Conservation (phyloP, 2,797 vertebrate species). For the Phaenicophaeus curvirostris region DNA sequence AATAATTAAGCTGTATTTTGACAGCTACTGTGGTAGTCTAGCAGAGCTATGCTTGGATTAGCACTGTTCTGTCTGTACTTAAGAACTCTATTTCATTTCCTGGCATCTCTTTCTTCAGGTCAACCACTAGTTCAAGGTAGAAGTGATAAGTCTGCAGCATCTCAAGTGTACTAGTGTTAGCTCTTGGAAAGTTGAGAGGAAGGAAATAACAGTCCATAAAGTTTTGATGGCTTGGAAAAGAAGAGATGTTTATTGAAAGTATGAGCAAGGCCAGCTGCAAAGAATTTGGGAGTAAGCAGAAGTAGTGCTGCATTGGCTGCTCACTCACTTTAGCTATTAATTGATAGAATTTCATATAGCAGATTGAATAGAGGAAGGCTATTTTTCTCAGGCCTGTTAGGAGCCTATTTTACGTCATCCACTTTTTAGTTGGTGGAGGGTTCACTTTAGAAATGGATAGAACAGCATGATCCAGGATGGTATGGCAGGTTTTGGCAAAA, state of each 20-base stretch:
- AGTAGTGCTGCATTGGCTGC: neutral
- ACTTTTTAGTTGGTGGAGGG: neutral
- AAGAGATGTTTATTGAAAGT: slow-evolving; percentile 60
- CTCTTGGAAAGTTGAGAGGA: slow-evolving; percentile 77
- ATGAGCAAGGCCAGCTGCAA: slow-evolving; percentile 59
- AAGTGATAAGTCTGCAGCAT: slow-evolving; percentile 78
- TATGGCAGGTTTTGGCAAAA: slow-evolving; percentile 66
- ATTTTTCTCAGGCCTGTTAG: neutral
- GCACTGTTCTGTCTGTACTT: slow-evolving; percentile 40
- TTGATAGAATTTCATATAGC: neutral
- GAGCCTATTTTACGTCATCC: neutral
- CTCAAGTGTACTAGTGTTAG: slow-evolving; percentile 71
- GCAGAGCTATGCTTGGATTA: slow-evolving; percentile 44
- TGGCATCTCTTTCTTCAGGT: slow-evolving; percentile 70
- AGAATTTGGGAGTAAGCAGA: slow-evolving; percentile 34
- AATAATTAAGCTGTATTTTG: slow-evolving; percentile 36
- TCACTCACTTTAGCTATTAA: neutral
- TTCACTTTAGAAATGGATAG: slow-evolving; percentile 58
- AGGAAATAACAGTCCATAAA: slow-evolving; percentile 77
- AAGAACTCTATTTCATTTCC: slow-evolving; percentile 73
- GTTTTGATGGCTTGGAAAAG: slow-evolving; percentile 72
- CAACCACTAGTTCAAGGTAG: slow-evolving; percentile 77
- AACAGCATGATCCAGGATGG: slow-evolving; percentile 55
- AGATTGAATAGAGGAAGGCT: neutral
- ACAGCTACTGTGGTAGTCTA: slow-evolving; percentile 43